Percentiles rank a stretch among this genome's conserved stretches.
Evolutionary conservation across 1,140 invertebrate genomes (phyloP).

Genomic region (Aethina tumida): DNA sequence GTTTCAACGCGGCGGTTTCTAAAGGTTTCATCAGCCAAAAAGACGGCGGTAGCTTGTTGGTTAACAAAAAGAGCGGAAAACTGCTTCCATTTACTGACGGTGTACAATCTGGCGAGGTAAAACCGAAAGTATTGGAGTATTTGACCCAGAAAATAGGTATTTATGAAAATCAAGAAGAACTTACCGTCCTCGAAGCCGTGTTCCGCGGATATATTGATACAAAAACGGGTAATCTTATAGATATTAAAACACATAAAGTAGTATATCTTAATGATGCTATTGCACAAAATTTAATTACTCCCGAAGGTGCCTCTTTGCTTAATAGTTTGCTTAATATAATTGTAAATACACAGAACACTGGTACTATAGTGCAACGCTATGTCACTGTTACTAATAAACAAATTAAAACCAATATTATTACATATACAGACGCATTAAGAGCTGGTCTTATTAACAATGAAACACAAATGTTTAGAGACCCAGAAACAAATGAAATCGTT

Average conservation of each 20-base stretch:
- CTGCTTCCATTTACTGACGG: constrained; percentile 62
- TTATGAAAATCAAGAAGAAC: constrained; percentile 59
- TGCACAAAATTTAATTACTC: constrained; percentile 69
- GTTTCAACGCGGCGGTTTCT: constrained; percentile 74
- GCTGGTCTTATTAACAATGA: constrained; percentile 72
- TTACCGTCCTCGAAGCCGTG: constrained; percentile 78
- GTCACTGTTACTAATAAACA: constrained; percentile 57
- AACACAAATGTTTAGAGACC: constrained; percentile 69
- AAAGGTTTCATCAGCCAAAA: constrained; percentile 69
- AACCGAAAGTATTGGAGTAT: constrained; percentile 75
- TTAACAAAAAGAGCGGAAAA: constrained; percentile 63
- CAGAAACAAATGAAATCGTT: constrained; percentile 61
- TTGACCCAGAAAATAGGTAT: constrained; percentile 73
- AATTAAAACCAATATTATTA: constrained; percentile 52
- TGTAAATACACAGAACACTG: constrained; percentile 74
- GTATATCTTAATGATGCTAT: constrained; percentile 80
- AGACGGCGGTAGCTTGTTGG: constrained; percentile 57
- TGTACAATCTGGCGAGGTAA: constrained; percentile 52
- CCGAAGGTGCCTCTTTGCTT: constrained; percentile 73
- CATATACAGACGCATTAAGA: constrained; percentile 65
- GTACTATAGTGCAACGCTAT: constrained; percentile 69
- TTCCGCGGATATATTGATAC: constrained; percentile 74
- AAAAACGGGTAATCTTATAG: constrained; percentile 73
- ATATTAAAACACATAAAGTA: constrained; percentile 62
- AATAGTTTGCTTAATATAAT: constrained; percentile 76